A percentile compares a stretch with the other conserved stretches of the same genome.
Conservation (phyloP, 2,888 invertebrate species). For the Conchocele bisecta region DNA sequence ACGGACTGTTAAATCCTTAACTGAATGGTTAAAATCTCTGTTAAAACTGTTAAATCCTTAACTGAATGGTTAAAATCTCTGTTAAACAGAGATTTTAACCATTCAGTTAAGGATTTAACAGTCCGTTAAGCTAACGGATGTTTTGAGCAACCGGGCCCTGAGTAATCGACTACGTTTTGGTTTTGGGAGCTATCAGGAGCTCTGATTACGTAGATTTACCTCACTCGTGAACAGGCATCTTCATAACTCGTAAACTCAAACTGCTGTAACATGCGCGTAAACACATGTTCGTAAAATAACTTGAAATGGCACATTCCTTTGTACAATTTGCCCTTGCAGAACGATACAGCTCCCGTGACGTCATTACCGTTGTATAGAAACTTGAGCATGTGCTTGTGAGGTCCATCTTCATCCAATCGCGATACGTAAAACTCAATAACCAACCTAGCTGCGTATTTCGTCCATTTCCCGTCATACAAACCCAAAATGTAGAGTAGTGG, state of each 20-base stretch:
- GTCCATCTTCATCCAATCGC: constrained; percentile 13
- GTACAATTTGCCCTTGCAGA: constrained; percentile 85
- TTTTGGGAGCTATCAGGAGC: no score
- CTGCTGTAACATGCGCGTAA: constrained; percentile 92
- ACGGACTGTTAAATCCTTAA: no score
- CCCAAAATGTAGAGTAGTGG: constrained; percentile 92
- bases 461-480: constrained; percentile 85
- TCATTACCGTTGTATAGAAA: constrained; percentile 93
- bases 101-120: no score
- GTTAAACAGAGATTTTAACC: no score
- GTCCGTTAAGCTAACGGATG: no score
- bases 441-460: constrained; percentile 93
- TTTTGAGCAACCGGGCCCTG: no score
- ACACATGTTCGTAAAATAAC: constrained; percentile 92
- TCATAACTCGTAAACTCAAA: constrained; percentile 82
- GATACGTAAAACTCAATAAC: constrained; percentile 92
- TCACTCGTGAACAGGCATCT: constrained; percentile 36
- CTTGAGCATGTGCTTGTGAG: constrained; percentile 89
- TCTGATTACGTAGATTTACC: no score
- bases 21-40: no score
- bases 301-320: constrained; percentile 90
- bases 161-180: no score
- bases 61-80: no score
- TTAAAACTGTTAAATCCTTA: no score
- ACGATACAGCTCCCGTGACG: constrained; percentile 91